These are phyloP conservation scores for Tanytarsus gracilentus DNA, from an alignment of 2,888 invertebrate species.

Conservation along the genomic window DNA sequence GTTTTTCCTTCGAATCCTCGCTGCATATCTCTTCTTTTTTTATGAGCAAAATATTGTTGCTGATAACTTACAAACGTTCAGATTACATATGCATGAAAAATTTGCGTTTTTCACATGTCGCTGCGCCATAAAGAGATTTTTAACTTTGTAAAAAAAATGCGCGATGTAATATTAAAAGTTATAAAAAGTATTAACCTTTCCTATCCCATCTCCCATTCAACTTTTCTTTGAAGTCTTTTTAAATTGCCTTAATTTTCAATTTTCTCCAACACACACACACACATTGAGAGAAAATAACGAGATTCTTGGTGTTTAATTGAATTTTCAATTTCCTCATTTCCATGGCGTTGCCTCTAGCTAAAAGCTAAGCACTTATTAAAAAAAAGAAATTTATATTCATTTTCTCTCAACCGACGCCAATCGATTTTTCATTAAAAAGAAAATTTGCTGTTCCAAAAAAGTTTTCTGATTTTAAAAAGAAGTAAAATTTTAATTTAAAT, in stretches of 20 bases:
- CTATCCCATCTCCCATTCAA: neutral
- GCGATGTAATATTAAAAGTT: neutral
- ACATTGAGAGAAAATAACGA: too few species aligned
- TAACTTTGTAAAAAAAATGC: neutral
- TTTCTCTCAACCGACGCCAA: too few species aligned
- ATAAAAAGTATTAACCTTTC: neutral
- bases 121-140: slow-evolving; percentile 12
- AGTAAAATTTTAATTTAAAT: neutral
- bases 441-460: too few species aligned
- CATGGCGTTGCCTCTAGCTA: neutral
- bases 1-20: neutral
- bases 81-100: slow-evolving; percentile 13
- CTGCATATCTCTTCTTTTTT: neutral
- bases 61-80: neutral
- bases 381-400: slow-evolving; percentile 8
- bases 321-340: slow-evolving; percentile 20
- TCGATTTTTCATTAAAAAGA: slow-evolving; percentile 15
- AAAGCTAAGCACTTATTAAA: slow-evolving; percentile 10
- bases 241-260: slow-evolving; percentile 1
- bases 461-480: neutral
- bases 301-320: slow-evolving; percentile 13
- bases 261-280: neutral
- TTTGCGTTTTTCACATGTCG: neutral
- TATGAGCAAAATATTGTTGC: neutral
- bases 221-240: slow-evolving; percentile 2